A percentile compares a stretch with the other conserved stretches of the same genome.
phyloP scores from a whole-genome alignment of 1,140 invertebrate species.

The Cecropterus lyciades region DNA sequence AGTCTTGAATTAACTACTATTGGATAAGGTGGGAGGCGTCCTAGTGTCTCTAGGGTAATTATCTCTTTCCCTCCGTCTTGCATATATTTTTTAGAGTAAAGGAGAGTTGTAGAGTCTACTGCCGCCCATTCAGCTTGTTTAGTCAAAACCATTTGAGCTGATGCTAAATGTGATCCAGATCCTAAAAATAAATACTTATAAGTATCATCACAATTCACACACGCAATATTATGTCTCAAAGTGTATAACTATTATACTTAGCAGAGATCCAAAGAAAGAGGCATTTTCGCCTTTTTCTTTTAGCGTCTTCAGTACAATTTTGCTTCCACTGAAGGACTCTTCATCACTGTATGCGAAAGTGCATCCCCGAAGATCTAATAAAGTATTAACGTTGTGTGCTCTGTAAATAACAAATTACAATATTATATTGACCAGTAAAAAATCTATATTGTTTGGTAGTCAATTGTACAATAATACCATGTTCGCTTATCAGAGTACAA shows the following conservation, averaged over 20 bases:
- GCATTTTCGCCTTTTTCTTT: constrained; percentile 86
- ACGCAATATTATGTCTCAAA: background rate
- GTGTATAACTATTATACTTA: constrained; percentile 71
- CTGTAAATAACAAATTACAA: constrained; percentile 68
- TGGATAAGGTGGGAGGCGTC: constrained; percentile 86
- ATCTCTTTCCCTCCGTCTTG: constrained; percentile 85
- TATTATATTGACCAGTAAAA: constrained; percentile 37
- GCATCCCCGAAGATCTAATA: constrained; percentile 85
- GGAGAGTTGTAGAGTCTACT: constrained; percentile 86
- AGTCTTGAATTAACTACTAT: constrained; percentile 85
- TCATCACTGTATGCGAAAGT: constrained; percentile 85
- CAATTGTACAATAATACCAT: constrained; percentile 65
- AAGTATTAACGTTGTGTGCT: constrained; percentile 84
- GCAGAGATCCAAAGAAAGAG: constrained; percentile 86
- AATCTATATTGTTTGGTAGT: constrained; percentile 49
- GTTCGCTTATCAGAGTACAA: constrained; percentile 66
- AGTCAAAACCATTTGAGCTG: constrained; percentile 86
- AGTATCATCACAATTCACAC: no score
- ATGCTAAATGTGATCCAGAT: constrained; percentile 86
- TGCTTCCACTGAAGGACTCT: constrained; percentile 84
- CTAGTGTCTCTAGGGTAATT: constrained; percentile 85
- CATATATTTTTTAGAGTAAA: constrained; percentile 84
- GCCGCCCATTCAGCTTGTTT: constrained; percentile 87
- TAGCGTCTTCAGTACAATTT: constrained; percentile 84
- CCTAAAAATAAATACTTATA: constrained; percentile 61